Evolutionary conservation across 2,888 invertebrate genomes (phyloP).

Genomic region (Parnassius mnemosyne): DNA sequence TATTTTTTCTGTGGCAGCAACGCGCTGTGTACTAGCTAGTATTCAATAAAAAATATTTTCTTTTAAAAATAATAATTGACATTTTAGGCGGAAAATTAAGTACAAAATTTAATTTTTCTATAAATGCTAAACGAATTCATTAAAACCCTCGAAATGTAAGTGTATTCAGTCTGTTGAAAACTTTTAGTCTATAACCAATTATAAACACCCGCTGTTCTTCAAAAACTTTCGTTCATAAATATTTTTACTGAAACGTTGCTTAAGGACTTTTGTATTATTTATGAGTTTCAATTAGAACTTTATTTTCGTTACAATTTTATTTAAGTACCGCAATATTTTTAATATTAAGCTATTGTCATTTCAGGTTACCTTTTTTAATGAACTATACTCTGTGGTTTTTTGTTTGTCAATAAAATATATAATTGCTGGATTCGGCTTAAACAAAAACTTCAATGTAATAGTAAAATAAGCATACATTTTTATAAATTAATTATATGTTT

Average conservation of each 20-base stretch:
- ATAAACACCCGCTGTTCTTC: slow-evolving; percentile 24
- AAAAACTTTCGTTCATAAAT: slow-evolving; percentile 25
- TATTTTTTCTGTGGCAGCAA: no score
- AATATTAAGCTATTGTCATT: no score
- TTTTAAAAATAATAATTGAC: neutral
- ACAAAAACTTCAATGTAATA: no score
- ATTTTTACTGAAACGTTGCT: slow-evolving; percentile 23
- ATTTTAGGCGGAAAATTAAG: neutral
- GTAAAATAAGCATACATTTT: no score
- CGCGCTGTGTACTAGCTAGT: no score
- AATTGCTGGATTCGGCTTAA: no score
- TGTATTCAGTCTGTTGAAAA: slow-evolving; percentile 17
- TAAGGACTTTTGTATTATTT: slow-evolving; percentile 19
- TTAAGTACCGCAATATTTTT: no score
- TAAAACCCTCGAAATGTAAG: slow-evolving; percentile 10
- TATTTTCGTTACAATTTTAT: neutral
- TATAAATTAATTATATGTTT: no score
- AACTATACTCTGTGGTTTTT: no score
- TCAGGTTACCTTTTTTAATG: no score
- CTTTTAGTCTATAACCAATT: slow-evolving; percentile 25
- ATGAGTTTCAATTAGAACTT: slow-evolving; percentile 16
- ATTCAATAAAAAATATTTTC: no score
- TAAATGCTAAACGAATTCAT: slow-evolving; percentile 5
- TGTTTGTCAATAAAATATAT: no score
- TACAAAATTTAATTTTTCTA: neutral